Evolutionary conservation across 2,113 vertebrate species (phyloP), one percentile per base, ranked within the genome.

Genomic region (Strix uralensis): DNA sequence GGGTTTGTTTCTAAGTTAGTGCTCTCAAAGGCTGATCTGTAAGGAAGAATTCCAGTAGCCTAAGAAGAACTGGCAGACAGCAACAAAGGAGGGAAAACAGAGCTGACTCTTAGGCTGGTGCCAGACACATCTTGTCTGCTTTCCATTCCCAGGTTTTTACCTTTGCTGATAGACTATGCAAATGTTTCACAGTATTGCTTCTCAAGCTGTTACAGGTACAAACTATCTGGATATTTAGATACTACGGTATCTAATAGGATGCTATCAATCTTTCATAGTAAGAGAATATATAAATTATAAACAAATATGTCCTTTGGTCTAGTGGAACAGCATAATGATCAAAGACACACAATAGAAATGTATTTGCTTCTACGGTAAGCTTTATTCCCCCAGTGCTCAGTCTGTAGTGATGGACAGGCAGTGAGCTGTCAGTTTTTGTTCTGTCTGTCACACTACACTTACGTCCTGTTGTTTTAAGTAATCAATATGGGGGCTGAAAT

Each of bases 401-500:
- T 97, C 95, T 58, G 78, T 21, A 95, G 90, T 97, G 98, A 98
- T 90, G 97, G 98, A 97, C 97, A 97, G 98, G 94, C 97, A 65
- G 97, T 92, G 97, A 98, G 96, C 98, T 98, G 98, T 96, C 96
- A 98, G 98, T 98, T 98, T 98, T 98, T 98, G 98, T 98, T 98
- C 98, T 98, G 96, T 98, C 98, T 98, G 98, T 98, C 99, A 99
- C 98, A 98, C 97, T 98, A 98, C 99, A 99, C 99, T 98, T 98
- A 98, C 98, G 98, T 99, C 99, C 98, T 99, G 98, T 98, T 99
- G 99, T 99, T 98, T 98, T 98, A 98, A 98, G 99, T 99, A 99
- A 99, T 99, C 99, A 99, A 99, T 99, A 99, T 97, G 98, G 98
- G 98, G 98, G 96, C 98, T 98, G 99, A 98, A 99, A 99, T 99